Conservation (phyloP, 2,113 vertebrate genomes). For the Rhinichthys klamathensis region DNA sequence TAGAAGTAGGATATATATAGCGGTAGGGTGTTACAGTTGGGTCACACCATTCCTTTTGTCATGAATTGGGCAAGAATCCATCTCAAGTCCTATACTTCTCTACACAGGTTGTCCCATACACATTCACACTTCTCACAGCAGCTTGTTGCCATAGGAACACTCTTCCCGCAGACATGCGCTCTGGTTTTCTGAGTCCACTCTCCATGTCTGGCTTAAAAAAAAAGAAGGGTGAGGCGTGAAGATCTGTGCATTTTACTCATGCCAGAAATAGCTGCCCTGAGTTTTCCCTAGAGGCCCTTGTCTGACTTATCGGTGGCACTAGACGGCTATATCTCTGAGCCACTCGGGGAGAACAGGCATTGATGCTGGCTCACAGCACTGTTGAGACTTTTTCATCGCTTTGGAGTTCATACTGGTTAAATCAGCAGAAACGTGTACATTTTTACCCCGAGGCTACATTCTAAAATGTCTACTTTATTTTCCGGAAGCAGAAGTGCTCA, state of each 20-base stretch:
- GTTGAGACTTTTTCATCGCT: not conserved
- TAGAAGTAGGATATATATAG: slow-evolving; percentile 29
- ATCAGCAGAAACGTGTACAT: not conserved
- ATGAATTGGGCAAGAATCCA: slow-evolving; percentile 33
- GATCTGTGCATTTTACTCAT: slow-evolving; percentile 35
- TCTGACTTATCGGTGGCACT: slow-evolving; percentile 43
- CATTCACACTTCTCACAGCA: slow-evolving; percentile 33
- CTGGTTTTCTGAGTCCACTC: slow-evolving; percentile 20
- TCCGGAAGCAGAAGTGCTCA: not conserved
- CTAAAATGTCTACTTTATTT: not conserved
- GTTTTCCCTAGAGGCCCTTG: slow-evolving; percentile 37
- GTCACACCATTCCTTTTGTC: slow-evolving; percentile 47
- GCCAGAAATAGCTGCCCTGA: slow-evolving; percentile 51
- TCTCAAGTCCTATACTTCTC: slow-evolving; percentile 9
- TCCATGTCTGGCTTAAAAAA: slow-evolving; percentile 28
- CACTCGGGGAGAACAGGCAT: slow-evolving; percentile 27
- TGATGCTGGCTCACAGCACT: not conserved
- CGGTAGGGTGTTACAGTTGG: slow-evolving; percentile 30
- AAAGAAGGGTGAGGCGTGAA: not conserved
- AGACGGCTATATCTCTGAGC: slow-evolving; percentile 35
- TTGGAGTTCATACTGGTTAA: not conserved
- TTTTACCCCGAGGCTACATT: not conserved
- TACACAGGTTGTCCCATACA: slow-evolving; percentile 14
- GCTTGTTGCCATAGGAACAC: slow-evolving; percentile 59
- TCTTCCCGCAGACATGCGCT: slow-evolving; percentile 40